phyloP scores from a whole-genome alignment of 1,140 invertebrate genomes.

The Aleiodes sp. region DNA sequence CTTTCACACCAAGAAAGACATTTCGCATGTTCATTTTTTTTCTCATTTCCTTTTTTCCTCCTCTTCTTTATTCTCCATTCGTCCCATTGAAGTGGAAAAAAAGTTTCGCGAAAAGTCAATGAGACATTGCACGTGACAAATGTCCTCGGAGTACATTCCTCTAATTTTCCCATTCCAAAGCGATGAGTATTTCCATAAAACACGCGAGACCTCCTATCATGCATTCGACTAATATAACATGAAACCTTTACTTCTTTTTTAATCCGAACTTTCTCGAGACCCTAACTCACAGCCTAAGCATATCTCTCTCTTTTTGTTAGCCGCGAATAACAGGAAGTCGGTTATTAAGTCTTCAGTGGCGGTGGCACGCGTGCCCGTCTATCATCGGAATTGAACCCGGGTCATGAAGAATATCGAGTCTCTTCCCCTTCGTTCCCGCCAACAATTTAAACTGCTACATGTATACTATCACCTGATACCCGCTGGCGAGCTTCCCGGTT shows the following conservation, averaged over 20 bases:
- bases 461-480: neutral
- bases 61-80: neutral
- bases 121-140: too few species aligned
- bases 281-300: neutral
- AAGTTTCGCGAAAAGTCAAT: too few species aligned
- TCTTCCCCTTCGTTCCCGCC: too few species aligned
- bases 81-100: too few species aligned
- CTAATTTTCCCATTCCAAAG: too few species aligned
- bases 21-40: too few species aligned
- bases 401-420: conserved; percentile 24
- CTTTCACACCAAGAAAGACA: neutral
- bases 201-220: too few species aligned
- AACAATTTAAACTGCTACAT: neutral
- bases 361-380: conserved; percentile 51
- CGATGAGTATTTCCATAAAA: too few species aligned
- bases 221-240: too few species aligned
- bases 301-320: neutral
- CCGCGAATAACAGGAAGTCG: conserved; percentile 43
- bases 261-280: neutral
- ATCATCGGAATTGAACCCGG: conserved; percentile 48
- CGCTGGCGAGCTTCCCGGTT: neutral
- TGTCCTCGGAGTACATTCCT: too few species aligned
- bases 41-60: too few species aligned
- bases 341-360: conserved; percentile 58
- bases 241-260: too few species aligned